Conservation (phyloP, 2,113 vertebrate genomes). For the Ornithorhynchus anatinus region DNA sequence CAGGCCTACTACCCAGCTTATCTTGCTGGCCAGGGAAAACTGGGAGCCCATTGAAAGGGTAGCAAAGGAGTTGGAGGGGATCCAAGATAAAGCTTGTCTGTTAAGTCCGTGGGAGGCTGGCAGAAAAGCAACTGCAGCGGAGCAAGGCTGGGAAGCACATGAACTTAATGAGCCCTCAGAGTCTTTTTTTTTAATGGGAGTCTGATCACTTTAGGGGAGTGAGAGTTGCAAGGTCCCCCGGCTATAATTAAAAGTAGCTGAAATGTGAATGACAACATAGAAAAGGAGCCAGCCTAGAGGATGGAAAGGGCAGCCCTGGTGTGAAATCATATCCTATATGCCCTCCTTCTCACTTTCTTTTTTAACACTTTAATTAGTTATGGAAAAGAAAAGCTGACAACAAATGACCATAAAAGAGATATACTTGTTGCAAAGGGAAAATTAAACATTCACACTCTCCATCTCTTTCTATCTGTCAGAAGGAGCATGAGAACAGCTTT, state of each 20-base stretch:
- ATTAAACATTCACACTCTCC: neutral
- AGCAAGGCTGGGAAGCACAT: neutral
- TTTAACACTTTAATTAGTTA: neutral
- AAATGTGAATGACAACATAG: conserved; percentile 32
- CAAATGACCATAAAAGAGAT: neutral
- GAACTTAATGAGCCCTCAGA: conserved; percentile 6
- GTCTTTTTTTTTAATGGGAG: conserved; percentile 20
- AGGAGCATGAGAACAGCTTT: too few species aligned
- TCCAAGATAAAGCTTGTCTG: neutral
- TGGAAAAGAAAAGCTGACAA: conserved; percentile 6
- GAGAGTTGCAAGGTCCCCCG: neutral
- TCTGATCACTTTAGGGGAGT: neutral
- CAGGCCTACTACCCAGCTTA: neutral
- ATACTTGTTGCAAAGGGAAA: neutral
- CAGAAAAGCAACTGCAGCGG: neutral
- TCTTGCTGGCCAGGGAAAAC: neutral
- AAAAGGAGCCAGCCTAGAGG: neutral
- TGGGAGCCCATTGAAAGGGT: neutral
- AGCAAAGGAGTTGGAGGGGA: neutral
- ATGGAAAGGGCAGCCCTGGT: neutral
- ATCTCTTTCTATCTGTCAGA: neutral
- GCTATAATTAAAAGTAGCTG: conserved; percentile 35
- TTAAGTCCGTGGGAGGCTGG: neutral
- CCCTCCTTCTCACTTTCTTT: too few species aligned
- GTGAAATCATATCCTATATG: too few species aligned